Evolutionary conservation across 2,113 vertebrate genomes (phyloP).

Genomic region (Elaphurus davidianus): DNA sequence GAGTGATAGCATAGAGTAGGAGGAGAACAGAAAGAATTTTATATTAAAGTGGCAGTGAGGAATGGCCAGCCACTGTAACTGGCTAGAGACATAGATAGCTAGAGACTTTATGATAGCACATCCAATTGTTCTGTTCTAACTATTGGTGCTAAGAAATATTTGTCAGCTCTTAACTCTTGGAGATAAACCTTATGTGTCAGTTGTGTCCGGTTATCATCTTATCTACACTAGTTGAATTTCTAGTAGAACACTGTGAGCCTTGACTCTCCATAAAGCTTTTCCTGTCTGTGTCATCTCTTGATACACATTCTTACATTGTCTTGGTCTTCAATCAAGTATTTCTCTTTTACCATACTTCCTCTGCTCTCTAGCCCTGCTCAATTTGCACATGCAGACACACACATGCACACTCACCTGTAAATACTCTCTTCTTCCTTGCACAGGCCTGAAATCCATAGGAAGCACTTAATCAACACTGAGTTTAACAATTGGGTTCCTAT

Average conservation of each 20-base stretch:
- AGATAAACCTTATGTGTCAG: conserved; percentile 44
- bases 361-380: not conserved
- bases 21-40: not conserved
- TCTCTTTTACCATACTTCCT: not conserved
- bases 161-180: not conserved
- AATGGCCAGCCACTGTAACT: not conserved
- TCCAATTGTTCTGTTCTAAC: not conserved
- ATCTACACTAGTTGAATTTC: conserved; percentile 32
- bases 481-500: not conserved
- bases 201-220: not conserved
- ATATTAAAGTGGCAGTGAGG: not conserved
- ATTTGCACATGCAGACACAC: accelerated
- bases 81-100: conserved; percentile 14
- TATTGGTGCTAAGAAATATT: not conserved
- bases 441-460: not conserved
- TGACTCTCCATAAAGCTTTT: not conserved
- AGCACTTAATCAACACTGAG: not conserved
- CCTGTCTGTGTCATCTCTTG: not conserved
- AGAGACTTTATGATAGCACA: not conserved
- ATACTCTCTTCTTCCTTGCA: not conserved
- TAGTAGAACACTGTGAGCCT: not conserved
- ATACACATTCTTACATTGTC: not conserved
- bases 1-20: not conserved
- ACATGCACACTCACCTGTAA: not conserved
- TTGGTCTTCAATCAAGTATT: not conserved